Percentiles rank a stretch among this genome's conserved stretches.
Conservation (phyloP, 1,140 invertebrate species). For the Lasioglossum albipes region DNA sequence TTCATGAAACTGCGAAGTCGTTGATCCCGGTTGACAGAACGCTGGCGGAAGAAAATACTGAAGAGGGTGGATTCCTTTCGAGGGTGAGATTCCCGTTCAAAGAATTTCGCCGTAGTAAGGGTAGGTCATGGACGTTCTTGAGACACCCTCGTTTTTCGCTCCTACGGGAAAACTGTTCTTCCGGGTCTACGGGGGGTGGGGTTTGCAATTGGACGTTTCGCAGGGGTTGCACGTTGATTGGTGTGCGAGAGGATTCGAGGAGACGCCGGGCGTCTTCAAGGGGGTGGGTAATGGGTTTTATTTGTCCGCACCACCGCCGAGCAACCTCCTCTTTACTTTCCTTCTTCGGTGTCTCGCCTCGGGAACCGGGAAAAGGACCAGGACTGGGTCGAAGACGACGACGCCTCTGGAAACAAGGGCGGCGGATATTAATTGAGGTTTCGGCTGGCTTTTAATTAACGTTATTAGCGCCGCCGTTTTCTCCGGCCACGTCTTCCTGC, state of each 20-base stretch:
- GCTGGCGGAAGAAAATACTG: constrained; percentile 53
- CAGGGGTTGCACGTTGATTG: constrained; percentile 38
- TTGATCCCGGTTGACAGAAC: constrained; percentile 27
- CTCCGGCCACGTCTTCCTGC: constrained; percentile 45
- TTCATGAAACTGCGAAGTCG: constrained; percentile 68
- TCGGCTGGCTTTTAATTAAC: constrained; percentile 77
- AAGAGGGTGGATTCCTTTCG: constrained; percentile 44
- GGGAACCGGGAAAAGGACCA: constrained; percentile 40
- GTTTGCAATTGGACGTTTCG: constrained; percentile 31
- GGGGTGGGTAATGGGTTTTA: constrained; percentile 78
- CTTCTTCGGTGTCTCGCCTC: constrained; percentile 49
- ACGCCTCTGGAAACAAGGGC: constrained; percentile 39
- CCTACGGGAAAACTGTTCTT: constrained; percentile 64
- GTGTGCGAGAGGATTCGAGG: constrained; percentile 44
- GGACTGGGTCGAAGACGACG: constrained; percentile 25
- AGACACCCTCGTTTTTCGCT: constrained; percentile 74
- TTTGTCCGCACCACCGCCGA: constrained; percentile 67
- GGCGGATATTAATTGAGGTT: constrained; percentile 78
- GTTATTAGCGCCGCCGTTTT: constrained; percentile 75
- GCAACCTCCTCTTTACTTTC: constrained; percentile 54
- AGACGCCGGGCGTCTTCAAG: constrained; percentile 57
- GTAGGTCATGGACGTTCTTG: constrained; percentile 75
- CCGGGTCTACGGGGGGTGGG: constrained; percentile 13
- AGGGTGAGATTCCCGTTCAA: constrained; percentile 55
- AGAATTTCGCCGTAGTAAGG: constrained; percentile 74